A percentile compares a stretch with the other conserved stretches of the same genome.
Evolutionary conservation across 2,797 vertebrate species (phyloP).

Genomic region (Pantherophis vulpinus): DNA sequence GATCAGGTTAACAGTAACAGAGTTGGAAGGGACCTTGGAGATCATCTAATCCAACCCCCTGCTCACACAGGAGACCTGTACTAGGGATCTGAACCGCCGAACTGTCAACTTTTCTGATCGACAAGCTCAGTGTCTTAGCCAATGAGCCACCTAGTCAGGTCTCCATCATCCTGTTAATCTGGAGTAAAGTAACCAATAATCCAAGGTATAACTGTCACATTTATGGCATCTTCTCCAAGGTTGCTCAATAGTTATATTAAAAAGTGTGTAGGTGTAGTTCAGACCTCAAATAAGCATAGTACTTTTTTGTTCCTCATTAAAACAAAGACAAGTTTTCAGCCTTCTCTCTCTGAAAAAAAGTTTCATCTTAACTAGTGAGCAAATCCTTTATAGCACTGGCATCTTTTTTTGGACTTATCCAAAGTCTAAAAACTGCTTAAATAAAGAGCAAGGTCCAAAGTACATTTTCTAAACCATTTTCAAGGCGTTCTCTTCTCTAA

Average conservation of each 20-base stretch:
- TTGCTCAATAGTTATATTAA: not conserved
- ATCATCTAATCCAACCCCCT: too few species aligned
- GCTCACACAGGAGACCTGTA: too few species aligned
- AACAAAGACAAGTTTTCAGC: not conserved
- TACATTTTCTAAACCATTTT: not conserved
- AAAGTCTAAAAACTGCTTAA: not conserved
- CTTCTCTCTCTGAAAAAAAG: not conserved
- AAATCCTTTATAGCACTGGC: not conserved
- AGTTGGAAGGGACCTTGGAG: too few species aligned
- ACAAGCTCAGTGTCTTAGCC: too few species aligned
- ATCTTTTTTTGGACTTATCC: not conserved
- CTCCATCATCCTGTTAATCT: not conserved
- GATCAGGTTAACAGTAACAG: not conserved
- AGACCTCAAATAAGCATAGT: not conserved
- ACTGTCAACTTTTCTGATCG: too few species aligned
- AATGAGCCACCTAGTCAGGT: not conserved
- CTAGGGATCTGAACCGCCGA: too few species aligned
- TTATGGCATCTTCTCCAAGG: not conserved
- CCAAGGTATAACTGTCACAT: not conserved
- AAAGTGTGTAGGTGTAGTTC: not conserved
- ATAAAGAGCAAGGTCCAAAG: not conserved
- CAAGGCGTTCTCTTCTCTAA: not conserved
- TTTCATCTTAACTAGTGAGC: not conserved
- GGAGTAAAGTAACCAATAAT: not conserved
- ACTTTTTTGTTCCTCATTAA: not conserved